A percentile compares a stretch with the other conserved stretches of the same genome.
phyloP scores from a whole-genome alignment of 2,888 invertebrate genomes.

The Nezara viridula region DNA sequence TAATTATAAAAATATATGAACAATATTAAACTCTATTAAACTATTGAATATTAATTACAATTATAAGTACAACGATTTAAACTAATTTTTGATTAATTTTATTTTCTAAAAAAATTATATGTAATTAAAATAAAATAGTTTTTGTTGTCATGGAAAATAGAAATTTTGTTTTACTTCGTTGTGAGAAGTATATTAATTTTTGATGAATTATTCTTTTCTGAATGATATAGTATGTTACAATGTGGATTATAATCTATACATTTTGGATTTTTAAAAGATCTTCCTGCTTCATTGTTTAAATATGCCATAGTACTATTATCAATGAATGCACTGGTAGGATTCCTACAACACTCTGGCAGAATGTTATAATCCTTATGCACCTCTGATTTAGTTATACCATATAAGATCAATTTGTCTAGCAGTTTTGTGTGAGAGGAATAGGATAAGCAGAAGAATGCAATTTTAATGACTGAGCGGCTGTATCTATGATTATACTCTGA shows the following conservation, averaged over 20 bases:
- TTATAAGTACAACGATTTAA: too few species aligned
- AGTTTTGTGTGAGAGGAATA: neutral
- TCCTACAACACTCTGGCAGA: constrained; percentile 47
- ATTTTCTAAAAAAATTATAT: too few species aligned
- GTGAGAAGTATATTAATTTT: neutral
- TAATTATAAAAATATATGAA: too few species aligned
- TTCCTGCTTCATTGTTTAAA: neutral
- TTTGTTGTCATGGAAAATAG: neutral
- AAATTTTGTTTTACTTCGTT: neutral
- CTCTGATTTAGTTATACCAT: constrained; percentile 1
- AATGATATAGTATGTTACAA: neutral
- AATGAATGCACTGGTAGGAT: neutral
- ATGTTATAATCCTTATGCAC: constrained; percentile 19
- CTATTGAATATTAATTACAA: too few species aligned
- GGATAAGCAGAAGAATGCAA: constrained; percentile 42
- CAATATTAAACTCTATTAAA: too few species aligned
- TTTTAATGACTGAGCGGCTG: constrained; percentile 12
- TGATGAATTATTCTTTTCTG: neutral
- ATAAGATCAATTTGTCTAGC: constrained; percentile 4
- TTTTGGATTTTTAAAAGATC: constrained; percentile 26
- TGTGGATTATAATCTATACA: constrained; percentile 28
- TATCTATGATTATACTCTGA: constrained; percentile 1
- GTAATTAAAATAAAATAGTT: too few species aligned
- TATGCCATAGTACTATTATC: neutral
- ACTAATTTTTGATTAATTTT: too few species aligned